Evolutionary conservation across 2,797 vertebrate genomes (phyloP).

Genomic region (Hippocampus kuda): DNA sequence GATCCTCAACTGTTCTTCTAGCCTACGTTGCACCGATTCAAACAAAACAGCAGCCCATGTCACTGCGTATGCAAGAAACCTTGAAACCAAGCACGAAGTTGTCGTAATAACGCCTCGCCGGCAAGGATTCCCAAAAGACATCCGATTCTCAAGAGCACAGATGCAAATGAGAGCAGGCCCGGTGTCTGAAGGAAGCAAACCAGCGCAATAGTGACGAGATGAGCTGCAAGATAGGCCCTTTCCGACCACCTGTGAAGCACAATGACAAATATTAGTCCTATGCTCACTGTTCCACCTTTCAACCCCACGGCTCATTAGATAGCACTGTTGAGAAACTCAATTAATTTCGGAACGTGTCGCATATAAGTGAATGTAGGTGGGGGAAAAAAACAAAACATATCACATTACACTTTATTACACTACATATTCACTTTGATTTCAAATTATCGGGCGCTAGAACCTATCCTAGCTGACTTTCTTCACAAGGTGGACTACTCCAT

Average conservation of each 20-base stretch:
- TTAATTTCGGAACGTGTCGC: background rate
- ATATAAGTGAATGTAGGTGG: background rate
- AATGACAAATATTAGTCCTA: background rate
- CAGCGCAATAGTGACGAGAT: background rate
- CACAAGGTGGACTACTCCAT: too few relatives aligned
- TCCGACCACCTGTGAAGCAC: background rate
- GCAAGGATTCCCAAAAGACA: background rate
- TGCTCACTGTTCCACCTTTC: background rate
- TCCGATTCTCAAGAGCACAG: background rate
- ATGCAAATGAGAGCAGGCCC: background rate
- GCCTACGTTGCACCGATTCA: background rate
- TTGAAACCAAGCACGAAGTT: background rate
- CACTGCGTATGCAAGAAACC: background rate
- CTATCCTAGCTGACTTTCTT: too few relatives aligned
- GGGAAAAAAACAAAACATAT: too few relatives aligned
- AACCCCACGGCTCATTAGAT: background rate
- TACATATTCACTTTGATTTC: too few relatives aligned
- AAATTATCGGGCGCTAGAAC: too few relatives aligned
- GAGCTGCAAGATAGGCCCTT: background rate
- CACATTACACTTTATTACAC: too few relatives aligned
- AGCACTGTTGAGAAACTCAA: background rate
- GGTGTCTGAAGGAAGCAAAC: background rate
- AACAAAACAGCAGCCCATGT: background rate
- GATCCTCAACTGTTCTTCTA: background rate
- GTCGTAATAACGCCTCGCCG: background rate